Conservation (phyloP, 64 coral and sea anemone genomes). For the Catalaphyllia jardinei region DNA sequence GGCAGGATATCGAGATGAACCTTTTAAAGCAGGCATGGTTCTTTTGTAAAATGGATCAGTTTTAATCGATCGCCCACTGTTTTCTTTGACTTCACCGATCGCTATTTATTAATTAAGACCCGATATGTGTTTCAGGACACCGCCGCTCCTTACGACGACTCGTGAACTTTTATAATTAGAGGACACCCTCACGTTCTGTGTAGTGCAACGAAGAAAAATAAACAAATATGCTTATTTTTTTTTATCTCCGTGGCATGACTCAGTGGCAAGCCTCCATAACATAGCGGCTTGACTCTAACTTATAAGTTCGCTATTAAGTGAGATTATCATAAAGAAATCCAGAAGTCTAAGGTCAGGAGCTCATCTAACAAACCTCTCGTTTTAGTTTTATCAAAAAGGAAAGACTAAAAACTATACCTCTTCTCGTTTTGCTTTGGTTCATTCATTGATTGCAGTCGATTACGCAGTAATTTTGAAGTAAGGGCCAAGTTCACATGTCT, state of each 20-base stretch:
- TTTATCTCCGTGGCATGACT: neutral
- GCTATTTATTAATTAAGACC: neutral
- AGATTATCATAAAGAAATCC: no score
- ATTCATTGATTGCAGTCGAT: no score
- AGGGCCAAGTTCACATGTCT: no score
- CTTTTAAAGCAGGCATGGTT: neutral
- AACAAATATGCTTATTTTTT: neutral
- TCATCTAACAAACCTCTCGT: no score
- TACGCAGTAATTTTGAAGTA: no score
- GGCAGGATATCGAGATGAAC: neutral
- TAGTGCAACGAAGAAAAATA: neutral
- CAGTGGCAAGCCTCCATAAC: neutral
- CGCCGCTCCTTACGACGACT: neutral
- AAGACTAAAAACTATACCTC: no score
- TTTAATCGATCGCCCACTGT: neutral
- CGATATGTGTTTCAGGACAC: neutral
- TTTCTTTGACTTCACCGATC: neutral
- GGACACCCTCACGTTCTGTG: neutral
- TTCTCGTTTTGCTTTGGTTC: no score
- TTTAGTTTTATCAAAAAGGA: no score
- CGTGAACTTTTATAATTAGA: neutral
- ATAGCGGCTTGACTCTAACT: no score
- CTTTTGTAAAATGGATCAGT: neutral
- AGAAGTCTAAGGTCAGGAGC: no score
- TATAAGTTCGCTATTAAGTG: no score